Evolutionary conservation across 2,888 invertebrate species (phyloP), one percentile per base, ranked within the genome.

Genomic region (Chelonus formosanus): DNA sequence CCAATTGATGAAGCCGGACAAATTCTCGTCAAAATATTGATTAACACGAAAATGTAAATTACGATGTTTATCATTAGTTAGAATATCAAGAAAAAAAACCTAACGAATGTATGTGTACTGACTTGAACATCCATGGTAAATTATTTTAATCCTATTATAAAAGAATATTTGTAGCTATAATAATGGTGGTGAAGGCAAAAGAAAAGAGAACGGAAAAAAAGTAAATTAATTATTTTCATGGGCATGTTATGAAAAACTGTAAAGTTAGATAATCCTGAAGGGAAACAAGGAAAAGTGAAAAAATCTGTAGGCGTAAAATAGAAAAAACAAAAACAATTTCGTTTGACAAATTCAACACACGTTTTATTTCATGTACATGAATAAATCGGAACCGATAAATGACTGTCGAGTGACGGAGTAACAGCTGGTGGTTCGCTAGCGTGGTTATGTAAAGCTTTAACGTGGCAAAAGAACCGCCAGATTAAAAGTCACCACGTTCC

Each of bases 401-500:
- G 68, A 70, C 65, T 59, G 62, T 57, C 58, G 44, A 50, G 57
- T 56, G 40, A 61, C 53, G 32, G 57, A 65, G 67, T 68, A 63
- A 57, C 60, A 65, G 59, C 63, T 65, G 62, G 31, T 34, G 44
- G 53, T 71, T 57, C 54, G 60, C 63, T 67, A 56, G 63, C 63
- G 68, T 59, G 63, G 68, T 63, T 63, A 47, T 61, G 40, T 68
- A 59, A 64, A 58, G 68, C 67, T 67, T 67, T 64, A 68, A 63
- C 63, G 61, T 55, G 67, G 67, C 65, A 65, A 68, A 65, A 69
- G 69, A 70, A 70, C 67, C 68, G 48, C 57, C 63, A 64, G 70
- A 71, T 71, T 71, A 71, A 71, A 71, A 68, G 67, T 70, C 65
- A 54, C 67, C 65, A 65, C 62, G 62, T 64, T 66, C 34, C 31